Conservation (phyloP, 2,113 vertebrate species). For the Vidua chalybeata region DNA sequence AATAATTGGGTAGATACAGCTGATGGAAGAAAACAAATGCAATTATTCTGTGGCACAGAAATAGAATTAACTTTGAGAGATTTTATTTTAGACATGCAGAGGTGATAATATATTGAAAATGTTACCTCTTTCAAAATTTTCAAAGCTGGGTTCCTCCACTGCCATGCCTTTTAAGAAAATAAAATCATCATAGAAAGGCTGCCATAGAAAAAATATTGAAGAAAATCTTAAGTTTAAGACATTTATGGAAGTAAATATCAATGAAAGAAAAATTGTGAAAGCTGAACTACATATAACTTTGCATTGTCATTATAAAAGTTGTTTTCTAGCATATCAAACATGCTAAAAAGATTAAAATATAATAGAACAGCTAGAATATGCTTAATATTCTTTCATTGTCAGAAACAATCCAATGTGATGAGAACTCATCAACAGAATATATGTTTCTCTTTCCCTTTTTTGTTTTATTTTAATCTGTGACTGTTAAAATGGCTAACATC, state of each 20-base stretch:
- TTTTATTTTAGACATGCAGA: background rate
- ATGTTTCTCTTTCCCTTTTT: background rate
- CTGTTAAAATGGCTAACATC: background rate
- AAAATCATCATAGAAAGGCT: background rate
- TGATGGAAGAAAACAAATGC: background rate
- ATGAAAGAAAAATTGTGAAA: background rate
- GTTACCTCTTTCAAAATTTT: background rate
- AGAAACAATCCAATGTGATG: background rate
- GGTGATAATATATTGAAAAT: background rate
- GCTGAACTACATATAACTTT: background rate
- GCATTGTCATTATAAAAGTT: background rate
- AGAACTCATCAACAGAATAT: background rate
- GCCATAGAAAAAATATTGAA: background rate
- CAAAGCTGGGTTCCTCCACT: accelerated
- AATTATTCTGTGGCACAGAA: background rate
- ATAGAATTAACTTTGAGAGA: background rate
- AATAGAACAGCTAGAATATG: background rate
- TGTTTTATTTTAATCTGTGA: background rate
- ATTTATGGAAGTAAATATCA: background rate
- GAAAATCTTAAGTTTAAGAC: background rate
- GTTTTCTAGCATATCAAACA: background rate
- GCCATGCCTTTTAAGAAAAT: background rate
- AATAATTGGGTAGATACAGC: background rate
- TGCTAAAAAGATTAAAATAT: background rate
- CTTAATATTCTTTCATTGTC: background rate